Evolutionary conservation across 2,797 vertebrate species (phyloP).

Genomic region (Chelmon rostratus): DNA sequence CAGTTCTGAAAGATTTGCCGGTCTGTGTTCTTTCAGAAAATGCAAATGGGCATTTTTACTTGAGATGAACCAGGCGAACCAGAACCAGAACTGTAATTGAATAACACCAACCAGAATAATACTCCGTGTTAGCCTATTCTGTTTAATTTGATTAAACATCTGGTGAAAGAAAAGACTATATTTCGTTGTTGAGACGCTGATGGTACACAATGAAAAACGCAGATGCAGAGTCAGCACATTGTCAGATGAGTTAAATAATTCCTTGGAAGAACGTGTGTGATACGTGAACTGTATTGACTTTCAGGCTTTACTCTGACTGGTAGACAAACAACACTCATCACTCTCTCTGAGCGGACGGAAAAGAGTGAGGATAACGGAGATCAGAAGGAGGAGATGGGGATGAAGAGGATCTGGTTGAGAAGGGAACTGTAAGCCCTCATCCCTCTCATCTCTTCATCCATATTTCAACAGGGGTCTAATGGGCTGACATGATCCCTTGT

Average conservation of each 20-base stretch:
- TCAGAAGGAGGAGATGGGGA: conserved; percentile 61
- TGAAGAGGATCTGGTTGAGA: conserved; percentile 59
- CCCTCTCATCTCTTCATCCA: conserved; percentile 78
- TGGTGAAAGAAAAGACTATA: neutral
- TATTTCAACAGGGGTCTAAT: conserved; percentile 79
- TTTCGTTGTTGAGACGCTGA: neutral
- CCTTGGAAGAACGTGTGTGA: conserved; percentile 9
- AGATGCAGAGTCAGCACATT: neutral
- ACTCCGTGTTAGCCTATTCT: neutral
- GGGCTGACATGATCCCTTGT: conserved; percentile 72
- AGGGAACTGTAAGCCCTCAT: conserved; percentile 54
- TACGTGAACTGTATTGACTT: neutral
- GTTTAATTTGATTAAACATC: neutral
- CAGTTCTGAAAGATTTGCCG: conserved; percentile 28
- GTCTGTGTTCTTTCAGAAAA: conserved; percentile 14
- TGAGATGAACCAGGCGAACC: neutral
- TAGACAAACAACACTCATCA: conserved; percentile 36
- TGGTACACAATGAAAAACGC: neutral
- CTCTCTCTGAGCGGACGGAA: conserved; percentile 42
- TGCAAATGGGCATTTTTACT: neutral
- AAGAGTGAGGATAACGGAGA: conserved; percentile 51
- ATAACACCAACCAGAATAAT: neutral
- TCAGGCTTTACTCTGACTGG: neutral
- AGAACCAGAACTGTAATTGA: conserved; percentile 13
- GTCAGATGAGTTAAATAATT: conserved; percentile 11